These are phyloP conservation scores for Chouioia cunea DNA, from an alignment of 2,888 invertebrate species.

Conservation along the genomic window DNA sequence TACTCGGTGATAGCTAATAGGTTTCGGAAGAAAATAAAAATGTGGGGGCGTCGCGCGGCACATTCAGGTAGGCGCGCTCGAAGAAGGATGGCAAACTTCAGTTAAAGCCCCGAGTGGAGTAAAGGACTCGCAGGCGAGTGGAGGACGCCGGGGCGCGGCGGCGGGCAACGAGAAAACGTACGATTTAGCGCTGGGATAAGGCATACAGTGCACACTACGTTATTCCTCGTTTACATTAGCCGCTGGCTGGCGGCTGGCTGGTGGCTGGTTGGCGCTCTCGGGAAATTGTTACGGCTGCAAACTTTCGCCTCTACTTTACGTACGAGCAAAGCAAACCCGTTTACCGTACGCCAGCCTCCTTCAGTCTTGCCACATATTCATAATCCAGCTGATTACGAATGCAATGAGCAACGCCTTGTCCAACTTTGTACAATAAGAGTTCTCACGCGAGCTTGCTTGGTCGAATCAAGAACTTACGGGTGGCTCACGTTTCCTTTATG, in stretches of 20 bases:
- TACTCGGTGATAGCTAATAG: slow-evolving; percentile 58
- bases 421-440: no score
- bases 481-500: no score
- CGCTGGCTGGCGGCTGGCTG: no score
- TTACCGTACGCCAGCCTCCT: not conserved
- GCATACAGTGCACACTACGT: no score
- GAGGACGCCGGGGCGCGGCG: slow-evolving; percentile 58
- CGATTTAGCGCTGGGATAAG: slow-evolving; percentile 58
- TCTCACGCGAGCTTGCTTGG: no score
- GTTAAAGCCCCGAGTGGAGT: no score
- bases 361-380: no score
- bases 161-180: slow-evolving; percentile 62
- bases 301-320: slow-evolving; percentile 26
- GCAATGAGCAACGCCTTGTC: no score
- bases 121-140: slow-evolving; percentile 49
- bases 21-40: slow-evolving; percentile 61
- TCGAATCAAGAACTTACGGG: no score
- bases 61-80: slow-evolving; percentile 2
- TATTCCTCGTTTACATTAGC: no score
- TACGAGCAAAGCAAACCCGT: not conserved
- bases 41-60: slow-evolving; percentile 53
- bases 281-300: slow-evolving; percentile 54
- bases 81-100: no score
- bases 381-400: no score
- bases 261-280: slow-evolving; percentile 38